Evolutionary conservation across 2,888 invertebrate genomes (phyloP), one percentile per base, ranked within the genome.

Genomic region (Nezara viridula): DNA sequence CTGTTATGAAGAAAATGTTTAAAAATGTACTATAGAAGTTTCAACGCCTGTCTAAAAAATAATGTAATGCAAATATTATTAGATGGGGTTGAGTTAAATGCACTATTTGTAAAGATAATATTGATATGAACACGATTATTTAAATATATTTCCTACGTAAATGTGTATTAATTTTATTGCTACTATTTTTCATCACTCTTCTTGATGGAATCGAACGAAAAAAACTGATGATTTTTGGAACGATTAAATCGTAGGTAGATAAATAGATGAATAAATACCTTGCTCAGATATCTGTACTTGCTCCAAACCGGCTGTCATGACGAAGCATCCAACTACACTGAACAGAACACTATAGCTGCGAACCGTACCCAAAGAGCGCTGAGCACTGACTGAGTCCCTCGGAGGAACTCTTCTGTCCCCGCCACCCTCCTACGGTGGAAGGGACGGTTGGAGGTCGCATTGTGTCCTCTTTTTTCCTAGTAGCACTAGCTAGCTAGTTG

Each of bases 201-300:
- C 19, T 21, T 21, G 7, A 37, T 37, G 66, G 10, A 7, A 37
- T 21, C 12, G 7, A 73, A 73, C 7, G 14, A 27, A 19, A 21
- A 16, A 73, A 73, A 27, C 12, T 27, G 6, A 55, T 55, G n/a
- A 0, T 55, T n/a, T 7, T n/a, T 55, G 1, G n/a, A n/a, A n/a
- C n/a, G n/a, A n/a, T n/a, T n/a, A n/a, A n/a, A n/a, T n/a, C n/a
- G n/a, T n/a, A n/a, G n/a, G n/a, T n/a, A n/a, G n/a, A n/a, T 37
- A 66, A 73, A 32, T 73, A 37, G 37, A 60, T 16, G 6, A 37
- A 19, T 73, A 32, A 37, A 19, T 44, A 81, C 81, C 81, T 81
- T 81, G 81, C 40, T 81, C 81, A 81, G 81, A 40, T 40, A 81
- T 40, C n/a, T 81, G 81, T 0, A 81, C 81, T 81, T 81, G 81